These are phyloP conservation scores for Latrodectus geometricus DNA, from an alignment of 1,140 invertebrate species.

Conservation along the genomic window DNA sequence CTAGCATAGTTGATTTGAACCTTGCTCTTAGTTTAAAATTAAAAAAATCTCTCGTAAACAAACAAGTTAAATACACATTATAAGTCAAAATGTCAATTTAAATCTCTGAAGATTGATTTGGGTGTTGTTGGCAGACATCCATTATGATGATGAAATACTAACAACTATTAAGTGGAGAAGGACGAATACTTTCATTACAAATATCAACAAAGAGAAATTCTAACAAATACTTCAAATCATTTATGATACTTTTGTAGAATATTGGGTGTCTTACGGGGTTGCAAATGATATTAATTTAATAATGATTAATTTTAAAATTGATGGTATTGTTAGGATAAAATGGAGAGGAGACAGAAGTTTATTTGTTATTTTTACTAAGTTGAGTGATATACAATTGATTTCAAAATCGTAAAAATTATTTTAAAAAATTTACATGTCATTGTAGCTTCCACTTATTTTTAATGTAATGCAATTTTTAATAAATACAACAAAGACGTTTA, in stretches of 20 bases:
- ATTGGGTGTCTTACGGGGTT: too few species aligned
- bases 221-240: neutral
- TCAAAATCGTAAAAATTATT: too few species aligned
- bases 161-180: slow-evolving; percentile 15
- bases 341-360: too few species aligned
- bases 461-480: too few species aligned
- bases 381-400: too few species aligned
- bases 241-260: neutral
- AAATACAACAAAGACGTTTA: too few species aligned
- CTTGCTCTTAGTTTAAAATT: slow-evolving; percentile 20
- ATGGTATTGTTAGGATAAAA: too few species aligned
- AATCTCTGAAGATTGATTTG: slow-evolving; percentile 24
- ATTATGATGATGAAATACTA: slow-evolving; percentile 31
- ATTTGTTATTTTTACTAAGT: too few species aligned
- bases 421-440: too few species aligned
- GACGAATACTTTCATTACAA: slow-evolving; percentile 1
- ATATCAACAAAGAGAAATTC: neutral
- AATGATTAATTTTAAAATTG: too few species aligned
- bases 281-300: too few species aligned
- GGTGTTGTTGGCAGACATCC: slow-evolving; percentile 37
- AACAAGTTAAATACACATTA: slow-evolving; percentile 33
- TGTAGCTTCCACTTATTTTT: too few species aligned
- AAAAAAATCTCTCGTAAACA: neutral
- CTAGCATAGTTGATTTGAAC: slow-evolving; percentile 35
- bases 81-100: slow-evolving; percentile 15